These are phyloP conservation scores for Drosophila quasianomalipes DNA, from an alignment of 2,888 invertebrate species.

Conservation along the genomic window DNA sequence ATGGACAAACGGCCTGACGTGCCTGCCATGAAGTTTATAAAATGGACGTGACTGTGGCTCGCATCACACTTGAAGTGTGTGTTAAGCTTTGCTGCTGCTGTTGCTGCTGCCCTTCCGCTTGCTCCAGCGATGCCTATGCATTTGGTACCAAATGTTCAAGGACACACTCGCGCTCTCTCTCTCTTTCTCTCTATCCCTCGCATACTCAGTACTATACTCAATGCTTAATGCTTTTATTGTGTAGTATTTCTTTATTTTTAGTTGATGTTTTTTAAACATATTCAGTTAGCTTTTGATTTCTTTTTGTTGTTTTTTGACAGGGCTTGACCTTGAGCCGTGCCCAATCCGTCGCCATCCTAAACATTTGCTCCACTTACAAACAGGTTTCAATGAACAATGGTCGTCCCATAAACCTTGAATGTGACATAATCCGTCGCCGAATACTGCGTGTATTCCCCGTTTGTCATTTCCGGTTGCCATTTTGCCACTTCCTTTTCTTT, in stretches of 20 bases:
- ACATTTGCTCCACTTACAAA: constrained; percentile 61
- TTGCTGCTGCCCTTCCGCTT: constrained; percentile 8
- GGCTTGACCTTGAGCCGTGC: constrained; percentile 53
- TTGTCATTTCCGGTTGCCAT: constrained; percentile 21
- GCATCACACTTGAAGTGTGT: constrained; percentile 68
- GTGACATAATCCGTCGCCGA: constrained; percentile 59
- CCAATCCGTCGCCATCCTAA: not conserved
- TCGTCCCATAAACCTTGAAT: constrained; percentile 70
- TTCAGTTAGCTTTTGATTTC: constrained; percentile 45
- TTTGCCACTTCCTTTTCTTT: constrained; percentile 28
- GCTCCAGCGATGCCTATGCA: constrained; percentile 54
- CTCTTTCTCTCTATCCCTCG: constrained; percentile 6
- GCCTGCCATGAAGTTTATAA: constrained; percentile 74
- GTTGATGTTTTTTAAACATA: constrained; percentile 63
- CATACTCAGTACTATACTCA: constrained; percentile 11
- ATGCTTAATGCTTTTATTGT: constrained; percentile 66
- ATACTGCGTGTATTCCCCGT: not conserved
- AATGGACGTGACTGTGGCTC: constrained; percentile 75
- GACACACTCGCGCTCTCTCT: constrained; percentile 62
- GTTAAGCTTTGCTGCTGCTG: constrained; percentile 66
- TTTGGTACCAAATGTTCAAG: constrained; percentile 80
- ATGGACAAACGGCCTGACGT: constrained; percentile 47
- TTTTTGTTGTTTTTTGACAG: constrained; percentile 19
- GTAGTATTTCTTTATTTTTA: constrained; percentile 62
- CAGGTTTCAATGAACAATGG: constrained; percentile 60